Conservation (phyloP, 2,113 vertebrate species). For the Hepsetus odoe region DNA sequence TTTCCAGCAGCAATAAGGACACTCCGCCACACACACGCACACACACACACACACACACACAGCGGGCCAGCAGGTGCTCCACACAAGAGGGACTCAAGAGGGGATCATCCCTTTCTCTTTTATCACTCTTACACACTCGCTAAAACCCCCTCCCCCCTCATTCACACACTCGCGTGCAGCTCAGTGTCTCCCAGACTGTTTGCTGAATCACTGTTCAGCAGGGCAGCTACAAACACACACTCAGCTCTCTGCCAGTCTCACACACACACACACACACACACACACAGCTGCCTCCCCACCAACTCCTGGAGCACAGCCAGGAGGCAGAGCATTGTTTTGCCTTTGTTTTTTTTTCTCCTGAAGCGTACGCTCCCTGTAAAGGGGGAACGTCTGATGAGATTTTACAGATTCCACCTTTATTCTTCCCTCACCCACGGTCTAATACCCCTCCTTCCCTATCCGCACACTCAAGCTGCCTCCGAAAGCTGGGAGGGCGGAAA, state of each 20-base stretch:
- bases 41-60: conserved; percentile 39
- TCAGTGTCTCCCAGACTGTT: conserved; percentile 8
- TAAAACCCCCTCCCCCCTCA: not conserved
- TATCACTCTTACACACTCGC: conserved; percentile 22
- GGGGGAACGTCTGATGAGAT: not conserved
- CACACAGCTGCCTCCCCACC: not conserved
- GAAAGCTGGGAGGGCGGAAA: too few species aligned
- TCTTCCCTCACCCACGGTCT: too few species aligned
- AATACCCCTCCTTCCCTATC: too few species aligned
- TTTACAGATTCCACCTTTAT: not conserved
- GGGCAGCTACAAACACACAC: not conserved
- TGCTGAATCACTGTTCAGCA: conserved; percentile 38
- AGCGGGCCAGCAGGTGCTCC: conserved; percentile 39
- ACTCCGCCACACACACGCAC: conserved; percentile 49
- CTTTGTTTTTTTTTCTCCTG: too few species aligned
- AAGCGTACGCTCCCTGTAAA: conserved; percentile 44
- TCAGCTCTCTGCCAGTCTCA: conserved; percentile 17
- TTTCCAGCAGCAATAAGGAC: conserved; percentile 56
- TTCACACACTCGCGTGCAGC: conserved; percentile 2
- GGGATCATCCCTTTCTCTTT: conserved; percentile 42
- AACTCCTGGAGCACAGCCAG: conserved; percentile 57
- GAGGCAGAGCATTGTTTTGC: conserved; percentile 68
- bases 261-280: conserved; percentile 6
- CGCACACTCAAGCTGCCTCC: too few species aligned
- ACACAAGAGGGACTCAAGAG: conserved; percentile 34